These are phyloP conservation scores for Microcebus ravelobensis DNA, from an alignment of 2,113 vertebrate genomes.

Conservation along the genomic window DNA sequence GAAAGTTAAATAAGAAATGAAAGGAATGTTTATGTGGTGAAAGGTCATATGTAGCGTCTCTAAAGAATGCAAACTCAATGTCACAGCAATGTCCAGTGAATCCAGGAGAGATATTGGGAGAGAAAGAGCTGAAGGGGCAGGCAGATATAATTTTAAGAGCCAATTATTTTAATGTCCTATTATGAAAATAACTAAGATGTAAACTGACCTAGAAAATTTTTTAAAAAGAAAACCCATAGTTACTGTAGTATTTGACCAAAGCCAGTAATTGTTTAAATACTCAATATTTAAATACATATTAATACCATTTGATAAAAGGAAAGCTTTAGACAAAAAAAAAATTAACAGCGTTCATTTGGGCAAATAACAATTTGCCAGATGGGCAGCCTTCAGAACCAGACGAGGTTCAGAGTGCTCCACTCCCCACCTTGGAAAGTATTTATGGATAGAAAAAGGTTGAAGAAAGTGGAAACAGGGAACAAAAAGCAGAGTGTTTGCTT, in stretches of 20 bases:
- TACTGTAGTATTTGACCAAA: neutral
- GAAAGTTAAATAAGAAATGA: neutral
- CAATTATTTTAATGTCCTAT: neutral
- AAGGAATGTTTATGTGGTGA: neutral
- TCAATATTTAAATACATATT: neutral
- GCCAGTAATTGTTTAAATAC: neutral
- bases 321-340: neutral
- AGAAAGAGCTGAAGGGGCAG: neutral
- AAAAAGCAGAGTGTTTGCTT: neutral
- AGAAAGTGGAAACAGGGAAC: neutral
- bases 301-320: neutral
- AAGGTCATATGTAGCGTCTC: neutral
- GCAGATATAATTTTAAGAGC: neutral
- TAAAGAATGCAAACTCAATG: neutral
- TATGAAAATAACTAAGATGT: neutral
- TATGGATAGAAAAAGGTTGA: neutral
- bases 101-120: neutral
- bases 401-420: neutral
- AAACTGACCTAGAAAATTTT: neutral
- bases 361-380: neutral
- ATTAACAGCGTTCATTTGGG: neutral
- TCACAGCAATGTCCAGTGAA: neutral
- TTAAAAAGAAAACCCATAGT: neutral
- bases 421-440: neutral
- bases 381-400: neutral